Evolutionary conservation across 1,140 invertebrate genomes (phyloP), one percentile per base, ranked within the genome.

Genomic region (Macrostomum lignano): DNA sequence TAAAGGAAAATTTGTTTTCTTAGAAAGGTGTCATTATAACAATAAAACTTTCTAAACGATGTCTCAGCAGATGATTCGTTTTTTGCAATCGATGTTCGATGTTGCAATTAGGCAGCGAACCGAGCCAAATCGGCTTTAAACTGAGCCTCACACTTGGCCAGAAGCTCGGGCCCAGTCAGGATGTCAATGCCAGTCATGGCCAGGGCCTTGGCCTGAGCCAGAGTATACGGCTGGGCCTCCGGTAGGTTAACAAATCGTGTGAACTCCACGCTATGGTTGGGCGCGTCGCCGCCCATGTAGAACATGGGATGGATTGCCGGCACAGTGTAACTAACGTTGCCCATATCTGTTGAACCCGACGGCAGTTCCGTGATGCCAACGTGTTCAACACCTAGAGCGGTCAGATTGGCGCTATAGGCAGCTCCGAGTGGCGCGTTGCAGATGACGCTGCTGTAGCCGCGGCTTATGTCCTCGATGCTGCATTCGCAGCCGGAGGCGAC

Each of bases 251-350:
- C n/a, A n/a, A n/a, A n/a, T n/a, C n/a, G n/a, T 23, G 44, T 44
- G 35, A 54, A 56, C n/a, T 40, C 44, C 31, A 37, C 25, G 5
- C 48, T 45, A 32, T 56, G 53, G 26, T 50, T 51, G 31, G 40
- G 37, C 4, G 42, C 43, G 4, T 28, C 31, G 2, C 42, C 44
- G 17, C 45, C 46, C 7, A 56, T 49, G 7, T 40, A 35, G 36
- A 48, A 56, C 7, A 38, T 39, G 0, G 55, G 53, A 35, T 56
- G 53, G 5, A 58, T 51, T 33, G 41, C 41, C 1, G 55, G 55
- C 1, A 58, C 42, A 20, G 45, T 42, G 17, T 49, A 46, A 5
- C 51, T 53, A 4, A 58, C 49, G 39, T 58, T 51, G 1, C 55
- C 55, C 51, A 48, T 47, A 25, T 48, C 46, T 9, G 47, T 45